These are phyloP conservation scores for Pongo abelii DNA, from an alignment of 2,113 vertebrate genomes.

Conservation along the genomic window DNA sequence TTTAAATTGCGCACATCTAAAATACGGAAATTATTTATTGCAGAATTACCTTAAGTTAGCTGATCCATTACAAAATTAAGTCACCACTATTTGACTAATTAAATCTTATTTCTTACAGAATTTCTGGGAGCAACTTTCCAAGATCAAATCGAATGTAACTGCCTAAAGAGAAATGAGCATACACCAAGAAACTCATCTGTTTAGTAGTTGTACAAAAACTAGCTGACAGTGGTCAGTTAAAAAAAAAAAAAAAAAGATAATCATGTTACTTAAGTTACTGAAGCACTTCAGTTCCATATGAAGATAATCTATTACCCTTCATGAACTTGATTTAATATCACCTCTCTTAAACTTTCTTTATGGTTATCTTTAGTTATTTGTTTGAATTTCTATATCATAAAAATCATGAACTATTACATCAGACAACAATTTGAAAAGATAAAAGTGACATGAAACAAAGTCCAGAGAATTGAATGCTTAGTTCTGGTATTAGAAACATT, in stretches of 20 bases:
- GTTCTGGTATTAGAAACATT: neutral
- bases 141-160: slow-evolving; percentile 36
- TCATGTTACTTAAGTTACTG: slow-evolving; percentile 46
- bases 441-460: slow-evolving; percentile 19
- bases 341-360: slow-evolving; percentile 45
- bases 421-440: slow-evolving; percentile 32
- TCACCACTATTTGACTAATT: slow-evolving; percentile 16
- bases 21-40: slow-evolving; percentile 12
- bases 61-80: slow-evolving; percentile 1
- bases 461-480: slow-evolving; percentile 28
- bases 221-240: neutral
- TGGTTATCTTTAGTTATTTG: slow-evolving; percentile 2
- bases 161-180: slow-evolving; percentile 24
- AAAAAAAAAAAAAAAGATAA: slow-evolving; percentile 58
- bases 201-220: slow-evolving; percentile 45
- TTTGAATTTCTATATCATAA: slow-evolving; percentile 27
- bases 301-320: slow-evolving; percentile 17
- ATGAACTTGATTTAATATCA: slow-evolving; percentile 35
- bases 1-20: slow-evolving; percentile 2
- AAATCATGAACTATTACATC: slow-evolving; percentile 9
- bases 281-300: slow-evolving; percentile 43
- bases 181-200: slow-evolving; percentile 31
- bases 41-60: slow-evolving; percentile 8
- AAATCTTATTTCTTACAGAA: slow-evolving; percentile 70
- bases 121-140: slow-evolving; percentile 27